Evolutionary conservation across 2,888 invertebrate species (phyloP).

Genomic region (Sceliomorpha sp.): DNA sequence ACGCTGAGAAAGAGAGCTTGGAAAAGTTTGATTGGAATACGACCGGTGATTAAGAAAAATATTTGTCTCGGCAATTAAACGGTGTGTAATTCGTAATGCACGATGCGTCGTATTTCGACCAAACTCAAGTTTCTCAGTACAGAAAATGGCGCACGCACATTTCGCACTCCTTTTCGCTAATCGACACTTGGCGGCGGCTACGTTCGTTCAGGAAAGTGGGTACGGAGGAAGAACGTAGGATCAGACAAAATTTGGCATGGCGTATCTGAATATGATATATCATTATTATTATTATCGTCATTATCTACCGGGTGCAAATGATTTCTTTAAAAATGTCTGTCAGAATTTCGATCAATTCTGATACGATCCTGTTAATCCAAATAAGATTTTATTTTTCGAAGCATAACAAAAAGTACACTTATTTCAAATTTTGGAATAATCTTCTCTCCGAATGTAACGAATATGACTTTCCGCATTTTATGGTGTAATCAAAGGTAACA

Average conservation of each 20-base stretch:
- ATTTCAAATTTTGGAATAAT: too few relatives aligned
- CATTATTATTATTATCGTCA: too few relatives aligned
- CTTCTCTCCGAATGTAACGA: neutral
- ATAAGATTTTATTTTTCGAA: too few relatives aligned
- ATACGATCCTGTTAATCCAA: too few relatives aligned
- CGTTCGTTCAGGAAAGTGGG: too few relatives aligned
- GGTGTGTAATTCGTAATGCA: neutral
- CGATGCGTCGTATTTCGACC: conserved; percentile 4
- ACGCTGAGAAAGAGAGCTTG: conserved; percentile 29
- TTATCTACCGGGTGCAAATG: too few relatives aligned
- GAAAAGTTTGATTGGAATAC: conserved; percentile 4
- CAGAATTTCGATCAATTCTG: too few relatives aligned
- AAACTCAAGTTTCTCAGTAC: conserved; percentile 25
- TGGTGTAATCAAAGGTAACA: conserved; percentile 34
- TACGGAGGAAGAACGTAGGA: too few relatives aligned
- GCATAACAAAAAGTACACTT: too few relatives aligned
- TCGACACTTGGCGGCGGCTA: neutral
- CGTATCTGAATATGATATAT: too few relatives aligned
- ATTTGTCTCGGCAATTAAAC: neutral
- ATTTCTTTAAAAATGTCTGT: too few relatives aligned
- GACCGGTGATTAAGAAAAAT: neutral
- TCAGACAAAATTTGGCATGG: too few relatives aligned
- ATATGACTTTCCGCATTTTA: conserved; percentile 13
- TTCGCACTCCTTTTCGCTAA: conserved; percentile 23
- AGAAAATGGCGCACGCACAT: conserved; percentile 45